Conservation (phyloP, 2,888 invertebrate species). For the Synanthedon formicaeformis region DNA sequence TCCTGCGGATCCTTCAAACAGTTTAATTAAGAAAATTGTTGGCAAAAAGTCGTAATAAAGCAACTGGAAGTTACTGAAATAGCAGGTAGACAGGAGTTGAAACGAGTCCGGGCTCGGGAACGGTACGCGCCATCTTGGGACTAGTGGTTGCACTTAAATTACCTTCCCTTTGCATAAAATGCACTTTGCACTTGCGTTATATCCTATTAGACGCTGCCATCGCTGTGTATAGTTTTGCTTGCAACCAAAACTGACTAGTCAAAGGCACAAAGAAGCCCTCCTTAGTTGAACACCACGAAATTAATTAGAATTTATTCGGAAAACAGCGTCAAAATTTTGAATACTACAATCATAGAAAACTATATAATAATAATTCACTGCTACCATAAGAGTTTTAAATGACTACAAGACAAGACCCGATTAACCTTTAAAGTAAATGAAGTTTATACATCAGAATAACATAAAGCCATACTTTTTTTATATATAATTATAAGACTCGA, state of each 20-base stretch:
- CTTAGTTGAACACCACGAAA: too few species aligned
- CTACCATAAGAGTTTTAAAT: too few species aligned
- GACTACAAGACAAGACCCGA: too few species aligned
- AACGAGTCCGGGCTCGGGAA: neutral
- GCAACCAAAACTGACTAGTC: neutral
- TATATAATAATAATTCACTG: too few species aligned
- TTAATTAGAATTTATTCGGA: too few species aligned
- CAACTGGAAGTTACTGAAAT: neutral
- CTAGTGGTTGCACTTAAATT: neutral
- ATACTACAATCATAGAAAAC: too few species aligned
- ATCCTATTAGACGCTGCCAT: neutral
- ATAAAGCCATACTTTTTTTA: too few species aligned
- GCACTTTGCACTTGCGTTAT: neutral
- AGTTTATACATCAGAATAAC: too few species aligned
- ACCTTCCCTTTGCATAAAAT: neutral
- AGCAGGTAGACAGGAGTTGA: neutral
- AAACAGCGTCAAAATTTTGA: too few species aligned
- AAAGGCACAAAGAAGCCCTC: neutral
- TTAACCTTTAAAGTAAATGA: too few species aligned
- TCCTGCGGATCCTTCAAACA: slow-evolving; percentile 23
- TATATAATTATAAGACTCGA: too few species aligned
- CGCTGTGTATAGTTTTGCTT: neutral
- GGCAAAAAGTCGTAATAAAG: neutral
- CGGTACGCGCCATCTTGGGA: neutral
- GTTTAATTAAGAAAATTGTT: slow-evolving; percentile 22